Percentiles rank a stretch among this genome's conserved stretches.
These are phyloP conservation scores for Epicampocera succincta DNA, from an alignment of 2,888 invertebrate species.

Conservation along the genomic window DNA sequence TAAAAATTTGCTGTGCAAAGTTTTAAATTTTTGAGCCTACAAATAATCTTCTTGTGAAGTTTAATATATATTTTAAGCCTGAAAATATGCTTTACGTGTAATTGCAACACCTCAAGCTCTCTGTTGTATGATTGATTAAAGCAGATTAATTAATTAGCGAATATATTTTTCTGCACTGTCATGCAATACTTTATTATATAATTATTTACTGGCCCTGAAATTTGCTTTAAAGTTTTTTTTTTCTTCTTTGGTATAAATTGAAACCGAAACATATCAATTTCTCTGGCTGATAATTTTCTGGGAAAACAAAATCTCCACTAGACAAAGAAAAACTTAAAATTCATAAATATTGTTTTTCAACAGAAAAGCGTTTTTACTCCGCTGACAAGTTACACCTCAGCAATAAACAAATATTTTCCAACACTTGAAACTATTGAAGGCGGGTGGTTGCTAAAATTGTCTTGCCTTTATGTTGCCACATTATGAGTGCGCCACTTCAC, in stretches of 20 bases:
- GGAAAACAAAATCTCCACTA: conserved; percentile 7
- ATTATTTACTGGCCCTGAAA: too few relatives aligned
- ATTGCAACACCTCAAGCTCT: neutral
- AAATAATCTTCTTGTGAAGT: conserved; percentile 12
- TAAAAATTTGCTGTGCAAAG: too few relatives aligned
- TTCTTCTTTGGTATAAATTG: too few relatives aligned
- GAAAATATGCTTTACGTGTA: conserved; percentile 20
- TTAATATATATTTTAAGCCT: neutral
- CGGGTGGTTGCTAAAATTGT: conserved; percentile 20
- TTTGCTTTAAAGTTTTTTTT: too few relatives aligned
- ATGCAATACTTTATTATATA: too few relatives aligned
- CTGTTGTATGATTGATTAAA: too few relatives aligned
- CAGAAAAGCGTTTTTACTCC: conserved; percentile 3
- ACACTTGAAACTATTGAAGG: conserved; percentile 41
- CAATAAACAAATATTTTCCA: conserved; percentile 46
- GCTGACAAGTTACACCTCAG: conserved; percentile 22
- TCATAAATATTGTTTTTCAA: conserved; percentile 24
- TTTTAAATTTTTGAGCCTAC: neutral
- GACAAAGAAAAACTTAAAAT: conserved; percentile 9
- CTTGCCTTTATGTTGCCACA: conserved; percentile 24
- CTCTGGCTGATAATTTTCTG: neutral
- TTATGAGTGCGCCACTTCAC: conserved; percentile 65
- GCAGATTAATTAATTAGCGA: neutral
- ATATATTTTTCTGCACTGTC: neutral
- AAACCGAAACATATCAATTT: neutral